Conservation (phyloP, 2,888 invertebrate genomes). For the Apamea epomidion region DNA sequence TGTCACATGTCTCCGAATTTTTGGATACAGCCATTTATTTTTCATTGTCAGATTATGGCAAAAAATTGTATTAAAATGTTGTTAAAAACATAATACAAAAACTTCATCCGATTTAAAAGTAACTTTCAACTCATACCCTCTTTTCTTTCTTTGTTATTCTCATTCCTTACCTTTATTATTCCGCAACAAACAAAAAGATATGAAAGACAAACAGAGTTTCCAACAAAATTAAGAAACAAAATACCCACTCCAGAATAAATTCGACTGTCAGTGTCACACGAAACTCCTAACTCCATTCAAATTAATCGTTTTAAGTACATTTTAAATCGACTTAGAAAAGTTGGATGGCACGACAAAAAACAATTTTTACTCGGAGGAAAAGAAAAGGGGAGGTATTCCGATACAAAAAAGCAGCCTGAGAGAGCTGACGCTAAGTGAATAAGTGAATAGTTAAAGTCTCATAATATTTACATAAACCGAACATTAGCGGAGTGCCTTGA, state of each 20-base stretch:
- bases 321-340: constrained; percentile 80
- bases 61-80: constrained; percentile 34
- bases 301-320: constrained; percentile 80
- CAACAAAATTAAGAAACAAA: constrained; percentile 71
- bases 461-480: constrained; percentile 89
- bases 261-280: constrained; percentile 75
- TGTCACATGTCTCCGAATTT: no score
- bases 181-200: constrained; percentile 64
- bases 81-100: constrained; percentile 51
- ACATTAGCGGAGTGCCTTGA: constrained; percentile 83
- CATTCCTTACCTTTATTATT: constrained; percentile 63
- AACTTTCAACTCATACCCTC: constrained; percentile 51
- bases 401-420: constrained; percentile 85
- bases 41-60: constrained; percentile 21
- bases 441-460: constrained; percentile 90
- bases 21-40: not conserved
- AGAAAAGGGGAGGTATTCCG: constrained; percentile 77
- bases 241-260: constrained; percentile 68
- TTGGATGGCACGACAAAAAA: constrained; percentile 76
- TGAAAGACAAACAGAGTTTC: constrained; percentile 62
- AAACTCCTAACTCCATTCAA: constrained; percentile 75
- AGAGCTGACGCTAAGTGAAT: constrained; percentile 88
- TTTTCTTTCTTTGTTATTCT: constrained; percentile 57
- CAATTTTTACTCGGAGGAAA: constrained; percentile 74
- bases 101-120: constrained; percentile 61